A percentile compares a stretch with the other conserved stretches of the same genome.
These are phyloP conservation scores for Simalia tracyae DNA, from an alignment of 2,797 vertebrate species.

Conservation along the genomic window DNA sequence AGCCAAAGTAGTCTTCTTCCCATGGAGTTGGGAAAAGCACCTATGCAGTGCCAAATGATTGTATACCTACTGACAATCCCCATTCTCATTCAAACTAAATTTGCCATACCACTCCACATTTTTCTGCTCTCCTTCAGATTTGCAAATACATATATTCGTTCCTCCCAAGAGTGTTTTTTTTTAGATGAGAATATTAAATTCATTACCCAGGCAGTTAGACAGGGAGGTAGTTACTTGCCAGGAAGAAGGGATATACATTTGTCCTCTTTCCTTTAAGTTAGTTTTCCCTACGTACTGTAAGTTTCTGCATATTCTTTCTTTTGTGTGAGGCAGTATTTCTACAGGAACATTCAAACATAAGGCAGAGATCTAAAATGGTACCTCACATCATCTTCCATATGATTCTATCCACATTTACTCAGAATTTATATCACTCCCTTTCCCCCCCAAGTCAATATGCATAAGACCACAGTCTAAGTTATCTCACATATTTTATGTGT, in stretches of 20 bases:
- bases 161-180: background rate
- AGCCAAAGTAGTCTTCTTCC: background rate
- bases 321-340: background rate
- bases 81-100: background rate
- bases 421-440: background rate
- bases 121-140: background rate
- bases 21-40: background rate
- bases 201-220: background rate
- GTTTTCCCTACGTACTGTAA: background rate
- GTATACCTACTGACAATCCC: no score
- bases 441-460: background rate
- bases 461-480: background rate
- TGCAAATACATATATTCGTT: background rate
- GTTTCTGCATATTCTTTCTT: background rate
- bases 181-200: background rate
- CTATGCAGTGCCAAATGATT: background rate
- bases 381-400: background rate
- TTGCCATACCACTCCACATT: background rate
- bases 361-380: background rate
- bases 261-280: background rate
- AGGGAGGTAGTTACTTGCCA: background rate
- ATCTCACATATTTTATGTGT: conserved; percentile 3
- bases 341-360: background rate
- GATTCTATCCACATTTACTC: background rate
- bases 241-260: background rate